Percentiles rank a stretch among this genome's conserved stretches.
These are phyloP conservation scores for Alviniconcha marisindica DNA, from an alignment of 1,140 invertebrate genomes.

Conservation along the genomic window DNA sequence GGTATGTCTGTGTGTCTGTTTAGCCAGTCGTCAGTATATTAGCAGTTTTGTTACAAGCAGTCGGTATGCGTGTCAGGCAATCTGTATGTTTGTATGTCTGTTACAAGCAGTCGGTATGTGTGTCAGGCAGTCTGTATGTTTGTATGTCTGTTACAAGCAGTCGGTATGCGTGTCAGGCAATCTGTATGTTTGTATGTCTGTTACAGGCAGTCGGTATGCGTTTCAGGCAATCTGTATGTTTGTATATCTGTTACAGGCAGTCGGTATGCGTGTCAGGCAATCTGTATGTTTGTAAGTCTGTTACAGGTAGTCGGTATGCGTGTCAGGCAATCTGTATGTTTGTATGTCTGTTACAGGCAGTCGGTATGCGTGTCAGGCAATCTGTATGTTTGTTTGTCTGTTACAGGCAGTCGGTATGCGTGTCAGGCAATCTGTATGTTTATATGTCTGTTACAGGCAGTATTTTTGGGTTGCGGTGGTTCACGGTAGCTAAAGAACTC, in stretches of 20 bases:
- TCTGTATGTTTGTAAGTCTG: neutral
- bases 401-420: too few relatives aligned
- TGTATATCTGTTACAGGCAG: neutral
- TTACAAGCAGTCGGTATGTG: neutral
- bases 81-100: neutral
- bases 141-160: neutral
- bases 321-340: too few relatives aligned
- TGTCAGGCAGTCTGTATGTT: neutral
- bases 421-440: too few relatives aligned
- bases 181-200: neutral
- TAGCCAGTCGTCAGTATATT: too few relatives aligned
- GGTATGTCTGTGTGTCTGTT: too few relatives aligned
- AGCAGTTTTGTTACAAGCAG: neutral
- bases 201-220: neutral
- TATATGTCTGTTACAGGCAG: too few relatives aligned
- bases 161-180: neutral
- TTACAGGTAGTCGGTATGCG: too few relatives aligned
- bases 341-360: too few relatives aligned
- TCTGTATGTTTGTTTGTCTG: too few relatives aligned
- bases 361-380: too few relatives aligned
- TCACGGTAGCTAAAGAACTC: conserved; percentile 81
- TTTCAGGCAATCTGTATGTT: neutral
- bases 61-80: neutral
- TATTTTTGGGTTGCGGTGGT: conserved; percentile 79
- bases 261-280: neutral